phyloP scores from a whole-genome alignment of 1,140 invertebrate species.

The Bombus terrestris region DNA sequence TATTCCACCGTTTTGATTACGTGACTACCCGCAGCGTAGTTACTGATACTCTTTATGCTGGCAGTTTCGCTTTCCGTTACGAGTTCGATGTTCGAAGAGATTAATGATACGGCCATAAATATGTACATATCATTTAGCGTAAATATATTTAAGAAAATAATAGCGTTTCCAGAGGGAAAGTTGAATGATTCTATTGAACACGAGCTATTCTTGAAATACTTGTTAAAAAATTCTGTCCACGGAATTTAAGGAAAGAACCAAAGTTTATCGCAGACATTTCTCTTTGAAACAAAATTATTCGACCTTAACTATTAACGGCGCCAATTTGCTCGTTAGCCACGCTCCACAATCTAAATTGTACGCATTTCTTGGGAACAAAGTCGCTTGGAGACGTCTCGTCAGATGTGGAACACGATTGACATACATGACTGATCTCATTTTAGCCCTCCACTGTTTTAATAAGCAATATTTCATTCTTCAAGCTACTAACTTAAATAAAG shows the following conservation, averaged over 20 bases:
- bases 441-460: not conserved
- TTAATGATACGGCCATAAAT: not conserved
- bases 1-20: slow-evolving; percentile 7
- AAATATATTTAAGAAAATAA: not conserved
- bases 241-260: not conserved
- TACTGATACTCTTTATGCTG: slow-evolving; percentile 16
- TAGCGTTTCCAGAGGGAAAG: not conserved
- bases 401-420: slow-evolving; percentile 28
- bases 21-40: slow-evolving; percentile 19
- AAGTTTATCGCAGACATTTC: too few species aligned
- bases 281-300: not conserved
- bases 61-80: slow-evolving; percentile 63
- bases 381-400: not conserved
- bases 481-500: too few species aligned
- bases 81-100: not conserved
- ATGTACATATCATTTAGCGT: not conserved
- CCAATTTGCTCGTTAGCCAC: not conserved
- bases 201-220: not conserved
- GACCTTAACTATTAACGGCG: too few species aligned
- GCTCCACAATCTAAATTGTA: slow-evolving; percentile 4
- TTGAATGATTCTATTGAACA: not conserved
- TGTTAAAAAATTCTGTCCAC: too few species aligned
- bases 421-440: slow-evolving; percentile 20
- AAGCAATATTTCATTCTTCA: not conserved
- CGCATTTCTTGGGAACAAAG: slow-evolving; percentile 21